These are phyloP conservation scores for Leptodirus hochenwartii DNA, from an alignment of 2,888 invertebrate genomes.

Conservation along the genomic window DNA sequence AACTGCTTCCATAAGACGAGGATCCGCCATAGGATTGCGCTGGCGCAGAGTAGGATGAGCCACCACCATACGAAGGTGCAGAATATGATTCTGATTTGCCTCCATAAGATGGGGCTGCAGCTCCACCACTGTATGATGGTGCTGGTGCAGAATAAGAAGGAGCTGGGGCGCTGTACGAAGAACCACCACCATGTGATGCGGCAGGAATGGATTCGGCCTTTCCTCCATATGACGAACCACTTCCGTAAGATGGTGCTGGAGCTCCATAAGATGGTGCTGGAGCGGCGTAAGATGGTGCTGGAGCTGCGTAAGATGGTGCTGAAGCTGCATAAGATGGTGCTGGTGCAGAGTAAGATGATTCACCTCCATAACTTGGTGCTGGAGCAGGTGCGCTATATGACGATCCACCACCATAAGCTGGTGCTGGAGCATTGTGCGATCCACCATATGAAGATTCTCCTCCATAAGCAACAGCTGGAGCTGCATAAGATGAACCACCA, in stretches of 20 bases:
- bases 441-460: neutral
- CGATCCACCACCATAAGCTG: constrained; percentile 1
- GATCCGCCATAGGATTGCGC: constrained; percentile 14
- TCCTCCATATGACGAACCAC: constrained; percentile 5
- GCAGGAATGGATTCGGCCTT: neutral
- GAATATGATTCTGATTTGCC: constrained; percentile 6
- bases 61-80: too few species aligned
- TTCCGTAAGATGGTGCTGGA: constrained; percentile 9
- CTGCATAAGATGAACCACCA: neutral
- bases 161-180: constrained; percentile 7
- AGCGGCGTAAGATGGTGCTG: constrained; percentile 9
- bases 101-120: constrained; percentile 10
- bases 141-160: constrained; percentile 8
- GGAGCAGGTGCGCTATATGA: constrained; percentile 4
- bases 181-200: constrained; percentile 1
- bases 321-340: constrained; percentile 9
- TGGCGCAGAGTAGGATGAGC: constrained; percentile 7
- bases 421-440: constrained; percentile 7
- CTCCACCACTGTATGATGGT: constrained; percentile 6
- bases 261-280: constrained; percentile 7
- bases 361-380: too few species aligned
- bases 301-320: constrained; percentile 6
- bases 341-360: constrained; percentile 5
- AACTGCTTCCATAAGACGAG: constrained; percentile 9
- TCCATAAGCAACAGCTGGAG: neutral